A percentile compares a stretch with the other conserved stretches of the same genome.
These are phyloP conservation scores for Drosophila biarmipes DNA, from an alignment of 1,140 invertebrate species.

Conservation along the genomic window DNA sequence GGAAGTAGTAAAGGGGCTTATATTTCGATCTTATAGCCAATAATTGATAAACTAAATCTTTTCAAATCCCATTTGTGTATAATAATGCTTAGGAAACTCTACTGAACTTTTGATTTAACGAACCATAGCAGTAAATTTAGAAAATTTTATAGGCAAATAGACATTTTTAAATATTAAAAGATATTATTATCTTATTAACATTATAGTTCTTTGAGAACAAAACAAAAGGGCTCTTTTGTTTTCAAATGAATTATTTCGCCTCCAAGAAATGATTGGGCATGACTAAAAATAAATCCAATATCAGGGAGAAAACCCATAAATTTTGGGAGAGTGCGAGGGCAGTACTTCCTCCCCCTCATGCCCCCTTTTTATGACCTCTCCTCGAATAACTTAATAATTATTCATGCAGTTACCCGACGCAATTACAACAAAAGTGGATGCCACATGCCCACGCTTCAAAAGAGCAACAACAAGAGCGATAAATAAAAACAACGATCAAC, in stretches of 20 bases:
- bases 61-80: too few species aligned
- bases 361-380: slow-evolving; percentile 20
- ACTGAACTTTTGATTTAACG: too few species aligned
- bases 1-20: too few species aligned
- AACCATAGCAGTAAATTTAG: too few species aligned
- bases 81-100: too few species aligned
- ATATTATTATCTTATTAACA: background rate
- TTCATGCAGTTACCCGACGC: slow-evolving; percentile 74
- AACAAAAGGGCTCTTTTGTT: slow-evolving; percentile 4
- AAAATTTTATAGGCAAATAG: background rate
- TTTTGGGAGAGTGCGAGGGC: background rate
- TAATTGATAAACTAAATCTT: too few species aligned
- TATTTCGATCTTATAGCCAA: too few species aligned
- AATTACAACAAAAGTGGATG: slow-evolving; percentile 76
- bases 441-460: slow-evolving; percentile 71
- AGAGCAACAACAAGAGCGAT: slow-evolving; percentile 37
- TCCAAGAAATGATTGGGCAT: slow-evolving; percentile 21
- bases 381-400: slow-evolving; percentile 77
- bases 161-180: background rate
- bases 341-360: background rate
- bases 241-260: slow-evolving; percentile 11
- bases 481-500: slow-evolving; percentile 41
- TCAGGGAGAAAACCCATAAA: slow-evolving; percentile 25
- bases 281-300: slow-evolving; percentile 17
- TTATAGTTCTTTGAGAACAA: background rate